Base-by-base conservation (phyloP, 2,888 invertebrate genomes). In the Siphlonurus alternatus region DNA sequence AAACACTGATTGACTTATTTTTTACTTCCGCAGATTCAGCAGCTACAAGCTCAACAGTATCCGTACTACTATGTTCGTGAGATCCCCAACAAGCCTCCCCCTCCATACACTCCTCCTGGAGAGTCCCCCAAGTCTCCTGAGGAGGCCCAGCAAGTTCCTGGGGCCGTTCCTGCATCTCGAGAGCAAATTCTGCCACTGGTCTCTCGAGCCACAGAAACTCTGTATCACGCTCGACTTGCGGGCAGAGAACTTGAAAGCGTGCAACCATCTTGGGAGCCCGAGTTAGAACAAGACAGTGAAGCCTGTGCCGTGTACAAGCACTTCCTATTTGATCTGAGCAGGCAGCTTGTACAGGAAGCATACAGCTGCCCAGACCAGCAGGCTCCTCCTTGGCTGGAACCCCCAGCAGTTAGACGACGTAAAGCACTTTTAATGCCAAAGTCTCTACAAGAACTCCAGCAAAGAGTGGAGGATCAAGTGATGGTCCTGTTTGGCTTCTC, bases 11-110 rank as follows among this genome's bases (percentile, higher is more conserved):
- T n/a, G n/a, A n/a, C 10, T 25, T 61, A 10, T 53, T 53, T 65
- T 20, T 62, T 23, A 61, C 24, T 18, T 38, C 19, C 73, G 56
- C 70, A 84, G 82, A 82, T 83, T 64, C 83, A 83, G 70, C 80
- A 80, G 71, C 75, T 83, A 23, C 71, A 71, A 63, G 70, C 71
- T 64, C 70, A 72, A 61, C 78, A 80, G 69, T 67, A 67, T 62
- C 78, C 81, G 59, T 82, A 78, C 72, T 76, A 76, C 69, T 85
- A 78, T 72, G 76, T 83, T 59, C 75, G 86, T 61, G 85, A 85
- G 74, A 85, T 87, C 67, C 86, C 87, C 2, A 86, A 87, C 72
- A 87, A 87, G 71, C 86, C 87, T 10, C 87, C 88, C 1, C 87
- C 88, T 0, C 87, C 88, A 0, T 88, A 88, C 74, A 85, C 83